Evolutionary conservation across 2,888 invertebrate species (phyloP).

Genomic region (Helleia helle): DNA sequence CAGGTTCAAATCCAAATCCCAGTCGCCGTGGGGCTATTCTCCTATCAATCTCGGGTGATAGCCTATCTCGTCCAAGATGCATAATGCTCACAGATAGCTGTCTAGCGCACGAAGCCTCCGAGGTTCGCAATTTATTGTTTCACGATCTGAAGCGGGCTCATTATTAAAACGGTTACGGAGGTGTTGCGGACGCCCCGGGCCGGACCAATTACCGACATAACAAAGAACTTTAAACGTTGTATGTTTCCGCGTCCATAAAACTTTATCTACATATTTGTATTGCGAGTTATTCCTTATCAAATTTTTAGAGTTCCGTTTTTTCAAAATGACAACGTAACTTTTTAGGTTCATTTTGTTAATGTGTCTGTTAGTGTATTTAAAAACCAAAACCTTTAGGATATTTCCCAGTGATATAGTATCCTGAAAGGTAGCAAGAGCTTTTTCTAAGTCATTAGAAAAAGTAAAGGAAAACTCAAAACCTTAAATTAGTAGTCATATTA

Average conservation of each 20-base stretch:
- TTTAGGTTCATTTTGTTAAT: too few species aligned
- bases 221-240: slow-evolving; percentile 5
- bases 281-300: too few species aligned
- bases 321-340: neutral
- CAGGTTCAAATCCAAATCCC: too few species aligned
- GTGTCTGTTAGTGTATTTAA: too few species aligned
- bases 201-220: slow-evolving; percentile 58
- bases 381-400: too few species aligned
- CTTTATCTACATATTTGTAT: too few species aligned
- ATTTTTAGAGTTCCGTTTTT: too few species aligned
- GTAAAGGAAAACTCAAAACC: too few species aligned
- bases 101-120: slow-evolving; percentile 72
- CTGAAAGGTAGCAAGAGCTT: too few species aligned
- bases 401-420: too few species aligned
- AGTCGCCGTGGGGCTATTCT: slow-evolving; percentile 63
- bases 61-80: slow-evolving; percentile 68
- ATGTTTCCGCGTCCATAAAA: slow-evolving; percentile 1
- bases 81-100: slow-evolving; percentile 73
- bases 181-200: slow-evolving; percentile 69
- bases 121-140: slow-evolving; percentile 74
- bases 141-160: slow-evolving; percentile 70
- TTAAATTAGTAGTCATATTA: too few species aligned
- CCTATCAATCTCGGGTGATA: slow-evolving; percentile 74
- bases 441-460: too few species aligned
- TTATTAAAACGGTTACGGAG: slow-evolving; percentile 74